Conservation (phyloP, 64 coral and sea anemone species). For the Porites lutea region DNA sequence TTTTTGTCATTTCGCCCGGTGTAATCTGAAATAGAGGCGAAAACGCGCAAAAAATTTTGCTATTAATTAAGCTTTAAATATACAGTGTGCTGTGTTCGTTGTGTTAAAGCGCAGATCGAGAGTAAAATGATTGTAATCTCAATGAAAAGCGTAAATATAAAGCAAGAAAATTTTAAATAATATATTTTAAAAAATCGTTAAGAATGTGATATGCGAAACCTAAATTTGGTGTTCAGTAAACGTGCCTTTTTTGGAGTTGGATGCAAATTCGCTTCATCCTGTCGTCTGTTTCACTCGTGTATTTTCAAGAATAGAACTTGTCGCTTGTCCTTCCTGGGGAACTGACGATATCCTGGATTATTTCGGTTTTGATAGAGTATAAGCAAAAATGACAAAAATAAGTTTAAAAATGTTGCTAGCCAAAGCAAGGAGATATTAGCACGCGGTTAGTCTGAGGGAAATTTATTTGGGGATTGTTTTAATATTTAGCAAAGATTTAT, state of each 20-base stretch:
- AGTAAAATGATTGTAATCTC: no score
- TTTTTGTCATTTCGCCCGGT: background rate
- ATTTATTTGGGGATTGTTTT: background rate
- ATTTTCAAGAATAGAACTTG: slow-evolving; percentile 39
- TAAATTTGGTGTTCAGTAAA: no score
- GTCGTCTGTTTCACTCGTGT: background rate
- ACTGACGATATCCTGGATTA: background rate
- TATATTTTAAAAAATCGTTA: no score
- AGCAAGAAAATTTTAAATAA: no score
- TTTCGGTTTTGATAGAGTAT: slow-evolving; percentile 16
- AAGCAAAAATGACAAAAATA: background rate
- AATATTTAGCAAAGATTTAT: no score
- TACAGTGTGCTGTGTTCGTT: no score
- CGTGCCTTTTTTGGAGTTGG: background rate
- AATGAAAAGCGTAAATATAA: no score
- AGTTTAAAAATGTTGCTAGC: slow-evolving; percentile 18
- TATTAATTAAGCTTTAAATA: no score
- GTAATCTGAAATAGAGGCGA: no score
- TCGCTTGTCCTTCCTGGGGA: slow-evolving; percentile 10
- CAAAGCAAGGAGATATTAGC: background rate
- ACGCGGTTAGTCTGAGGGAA: background rate
- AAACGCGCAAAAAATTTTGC: no score
- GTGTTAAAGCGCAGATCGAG: no score
- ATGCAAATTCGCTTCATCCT: background rate
- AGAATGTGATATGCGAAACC: no score